A percentile compares a stretch with the other conserved stretches of the same genome.
These are phyloP conservation scores for Muraenolepis orangiensis DNA, from an alignment of 2,797 vertebrate species.

Conservation along the genomic window DNA sequence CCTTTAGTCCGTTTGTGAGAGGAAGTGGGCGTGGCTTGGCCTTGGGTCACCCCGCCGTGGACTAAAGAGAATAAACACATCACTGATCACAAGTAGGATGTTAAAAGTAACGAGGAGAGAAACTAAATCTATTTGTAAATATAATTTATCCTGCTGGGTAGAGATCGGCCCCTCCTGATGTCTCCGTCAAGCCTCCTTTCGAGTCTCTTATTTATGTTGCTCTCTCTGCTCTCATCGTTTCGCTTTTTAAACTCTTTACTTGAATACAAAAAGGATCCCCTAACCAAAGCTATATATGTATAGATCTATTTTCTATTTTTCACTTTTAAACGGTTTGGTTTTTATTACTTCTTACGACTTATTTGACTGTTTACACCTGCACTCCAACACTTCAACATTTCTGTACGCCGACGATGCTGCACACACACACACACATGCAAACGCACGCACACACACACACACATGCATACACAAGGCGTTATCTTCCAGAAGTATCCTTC, in stretches of 20 bases:
- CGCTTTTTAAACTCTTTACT: conserved; percentile 54
- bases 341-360: conserved; percentile 48
- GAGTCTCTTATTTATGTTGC: conserved; percentile 32
- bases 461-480: not conserved
- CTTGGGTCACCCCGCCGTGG: not conserved
- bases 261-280: conserved; percentile 55
- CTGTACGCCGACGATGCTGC: conserved; percentile 48
- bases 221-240: conserved; percentile 36
- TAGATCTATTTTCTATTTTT: conserved; percentile 60
- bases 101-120: not conserved
- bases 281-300: conserved; percentile 63
- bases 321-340: conserved; percentile 54
- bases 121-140: not conserved
- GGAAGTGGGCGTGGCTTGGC: not conserved
- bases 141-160: conserved; percentile 51
- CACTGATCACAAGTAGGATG: not conserved
- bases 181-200: too few relatives aligned
- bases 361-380: conserved; percentile 69
- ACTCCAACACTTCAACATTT: conserved; percentile 61
- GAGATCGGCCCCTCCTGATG: too few relatives aligned
- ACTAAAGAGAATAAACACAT: not conserved
- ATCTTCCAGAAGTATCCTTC: not conserved
- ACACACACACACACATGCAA: not conserved
- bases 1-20: not conserved
- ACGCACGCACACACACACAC: too few relatives aligned